A percentile compares a stretch with the other conserved stretches of the same genome.
Evolutionary conservation across 2,113 vertebrate genomes (phyloP).

Genomic region (Oncorhynchus nerka): DNA sequence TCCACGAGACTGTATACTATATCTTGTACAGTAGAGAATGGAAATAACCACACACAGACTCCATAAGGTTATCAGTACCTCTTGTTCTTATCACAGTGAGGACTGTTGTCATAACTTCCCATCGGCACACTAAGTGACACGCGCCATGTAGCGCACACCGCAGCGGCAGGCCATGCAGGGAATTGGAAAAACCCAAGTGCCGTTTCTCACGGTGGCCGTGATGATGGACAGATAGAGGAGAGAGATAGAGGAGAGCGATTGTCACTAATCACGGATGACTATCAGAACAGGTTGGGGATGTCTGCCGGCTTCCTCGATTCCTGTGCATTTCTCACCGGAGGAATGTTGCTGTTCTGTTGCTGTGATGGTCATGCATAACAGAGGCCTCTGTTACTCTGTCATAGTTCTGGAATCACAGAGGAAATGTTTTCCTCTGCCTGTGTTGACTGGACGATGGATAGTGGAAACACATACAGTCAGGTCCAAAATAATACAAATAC

Average conservation of each 20-base stretch:
- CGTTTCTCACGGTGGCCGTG: not conserved
- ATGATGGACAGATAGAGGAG: not conserved
- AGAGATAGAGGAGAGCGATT: not conserved
- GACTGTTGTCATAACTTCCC: too few relatives aligned
- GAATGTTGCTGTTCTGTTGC: not conserved
- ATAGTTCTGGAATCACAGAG: not conserved
- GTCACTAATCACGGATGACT: too few relatives aligned
- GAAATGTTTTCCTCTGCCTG: not conserved
- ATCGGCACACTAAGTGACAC: too few relatives aligned
- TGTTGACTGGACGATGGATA: not conserved
- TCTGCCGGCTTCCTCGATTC: too few relatives aligned
- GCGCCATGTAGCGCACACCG: too few relatives aligned
- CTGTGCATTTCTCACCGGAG: not conserved
- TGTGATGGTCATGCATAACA: not conserved
- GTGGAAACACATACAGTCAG: not conserved
- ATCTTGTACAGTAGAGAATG: too few relatives aligned
- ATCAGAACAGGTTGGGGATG: too few relatives aligned
- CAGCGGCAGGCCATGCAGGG: too few relatives aligned
- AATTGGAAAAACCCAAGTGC: not conserved
- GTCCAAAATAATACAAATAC: too few relatives aligned
- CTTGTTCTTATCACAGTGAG: not conserved
- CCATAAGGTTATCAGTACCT: not conserved
- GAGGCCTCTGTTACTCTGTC: not conserved
- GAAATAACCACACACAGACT: too few relatives aligned
- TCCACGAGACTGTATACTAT: too few relatives aligned